A percentile compares a stretch with the other conserved stretches of the same genome.
Evolutionary conservation across 2,888 invertebrate species (phyloP).

Genomic region (Cynaeus angustus): DNA sequence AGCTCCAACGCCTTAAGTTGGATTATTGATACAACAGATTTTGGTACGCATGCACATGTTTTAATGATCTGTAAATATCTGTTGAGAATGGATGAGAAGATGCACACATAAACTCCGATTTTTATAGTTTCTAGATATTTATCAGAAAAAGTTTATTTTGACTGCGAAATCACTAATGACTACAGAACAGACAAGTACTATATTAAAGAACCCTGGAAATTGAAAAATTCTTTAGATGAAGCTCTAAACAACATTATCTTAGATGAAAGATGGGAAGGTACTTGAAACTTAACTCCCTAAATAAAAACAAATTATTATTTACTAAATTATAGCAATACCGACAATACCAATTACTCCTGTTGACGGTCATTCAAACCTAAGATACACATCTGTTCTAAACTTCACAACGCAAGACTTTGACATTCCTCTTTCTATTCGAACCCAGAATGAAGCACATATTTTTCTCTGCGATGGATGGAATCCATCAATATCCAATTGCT

Average conservation of each 20-base stretch:
- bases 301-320: no score
- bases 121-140: conserved; percentile 4
- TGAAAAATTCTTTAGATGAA: background rate
- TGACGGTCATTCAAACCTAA: background rate
- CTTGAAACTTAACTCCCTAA: background rate
- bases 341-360: no score
- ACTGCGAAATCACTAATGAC: conserved; percentile 2
- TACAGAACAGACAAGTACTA: background rate
- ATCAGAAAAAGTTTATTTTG: background rate
- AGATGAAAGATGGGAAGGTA: conserved; percentile 38
- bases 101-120: background rate
- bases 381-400: background rate
- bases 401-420: conserved; percentile 5
- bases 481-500: conserved; percentile 21
- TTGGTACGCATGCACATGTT: no score
- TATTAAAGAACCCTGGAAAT: conserved; percentile 19
- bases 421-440: conserved; percentile 32
- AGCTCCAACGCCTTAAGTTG: conserved; percentile 18
- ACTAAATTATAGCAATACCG: no score
- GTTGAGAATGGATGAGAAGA: no score
- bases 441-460: conserved; percentile 28
- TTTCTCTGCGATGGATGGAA: conserved; percentile 32
- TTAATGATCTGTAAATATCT: no score
- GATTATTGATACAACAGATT: conserved; percentile 1
- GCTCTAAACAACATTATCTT: conserved; percentile 10